Base-by-base conservation (phyloP, 2,888 invertebrate species). In the Cerastis leucographa region DNA sequence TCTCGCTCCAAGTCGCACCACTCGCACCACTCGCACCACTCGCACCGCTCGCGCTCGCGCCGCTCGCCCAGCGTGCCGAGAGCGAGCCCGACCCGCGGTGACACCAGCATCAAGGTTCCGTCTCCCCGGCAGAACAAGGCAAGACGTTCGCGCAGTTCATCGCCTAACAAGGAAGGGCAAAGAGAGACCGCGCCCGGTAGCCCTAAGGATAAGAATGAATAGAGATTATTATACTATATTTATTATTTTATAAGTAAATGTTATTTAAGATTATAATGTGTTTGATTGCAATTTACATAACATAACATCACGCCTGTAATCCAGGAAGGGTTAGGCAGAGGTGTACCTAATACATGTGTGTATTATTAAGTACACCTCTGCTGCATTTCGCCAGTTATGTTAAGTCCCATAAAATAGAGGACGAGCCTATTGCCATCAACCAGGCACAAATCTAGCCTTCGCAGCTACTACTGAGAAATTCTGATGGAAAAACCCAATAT, bases 71-170 rank as follows among this genome's bases (percentile, higher is more conserved):
- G 65, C 49, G 68, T 42, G 74, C 25, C 5, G 1, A 65, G n/a
- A 1, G 19, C 64, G 8, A 51, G 17, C n/a, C 73, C 42, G 5
- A 25, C 67, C 3, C 90, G 81, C 46, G 76, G 71, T 3, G 94
- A 92, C 29, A 81, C 78, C 70, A 76, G 73, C 73, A 76, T 67
- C 40, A 87, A 87, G 40, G 72, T 85, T 6, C 81, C 87, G 7
- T 87, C 91, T 0, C 88, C 86, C 2, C 66, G 22, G 17, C 83
- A 75, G 7, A 70, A 70, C 68, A 61, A 66, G 25, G 51, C 91
- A 80, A 78, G 93, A 59, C 92, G 97, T 0, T 97, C 97, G 1
- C 97, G 97, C 84, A 97, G 97, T 25, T 97, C 97, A 97, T 97
- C 97, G 68, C 97, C 97, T 0, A 97, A 95, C 82, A 97, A 97